Evolutionary conservation across 2,888 invertebrate species (phyloP).

Genomic region (Cephus pygmeus): DNA sequence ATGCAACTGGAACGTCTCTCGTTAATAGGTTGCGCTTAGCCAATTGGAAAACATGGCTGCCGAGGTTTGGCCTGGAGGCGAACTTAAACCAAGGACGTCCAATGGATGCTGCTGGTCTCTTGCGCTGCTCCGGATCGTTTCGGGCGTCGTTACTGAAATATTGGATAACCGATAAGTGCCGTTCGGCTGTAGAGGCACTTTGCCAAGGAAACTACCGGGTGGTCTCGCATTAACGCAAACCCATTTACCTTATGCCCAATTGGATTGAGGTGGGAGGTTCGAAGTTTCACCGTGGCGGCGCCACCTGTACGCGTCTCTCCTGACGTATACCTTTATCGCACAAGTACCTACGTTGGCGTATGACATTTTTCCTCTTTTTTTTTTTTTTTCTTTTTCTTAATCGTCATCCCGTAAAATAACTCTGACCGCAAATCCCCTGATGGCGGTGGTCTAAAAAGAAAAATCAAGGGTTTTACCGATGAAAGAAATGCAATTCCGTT

Average conservation of each 20-base stretch:
- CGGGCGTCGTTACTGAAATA: neutral
- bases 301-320: neutral
- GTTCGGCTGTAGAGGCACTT: neutral
- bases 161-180: neutral
- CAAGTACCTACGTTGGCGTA: neutral
- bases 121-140: neutral
- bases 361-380: neutral
- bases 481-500: conserved; percentile 48
- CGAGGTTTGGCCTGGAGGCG: neutral
- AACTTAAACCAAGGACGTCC: neutral
- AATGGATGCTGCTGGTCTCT: neutral
- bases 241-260: neutral
- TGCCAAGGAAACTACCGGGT: neutral
- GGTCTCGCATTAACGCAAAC: neutral
- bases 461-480: neutral
- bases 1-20: neutral
- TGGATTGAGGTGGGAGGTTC: neutral
- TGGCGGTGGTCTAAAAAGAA: neutral
- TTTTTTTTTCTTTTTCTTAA: neutral
- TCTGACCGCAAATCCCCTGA: neutral
- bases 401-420: neutral
- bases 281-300: neutral
- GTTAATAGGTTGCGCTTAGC: neutral
- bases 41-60: neutral
- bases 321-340: neutral